Base-by-base conservation (phyloP, 1,140 invertebrate species). In the Mercenaria mercenaria region DNA sequence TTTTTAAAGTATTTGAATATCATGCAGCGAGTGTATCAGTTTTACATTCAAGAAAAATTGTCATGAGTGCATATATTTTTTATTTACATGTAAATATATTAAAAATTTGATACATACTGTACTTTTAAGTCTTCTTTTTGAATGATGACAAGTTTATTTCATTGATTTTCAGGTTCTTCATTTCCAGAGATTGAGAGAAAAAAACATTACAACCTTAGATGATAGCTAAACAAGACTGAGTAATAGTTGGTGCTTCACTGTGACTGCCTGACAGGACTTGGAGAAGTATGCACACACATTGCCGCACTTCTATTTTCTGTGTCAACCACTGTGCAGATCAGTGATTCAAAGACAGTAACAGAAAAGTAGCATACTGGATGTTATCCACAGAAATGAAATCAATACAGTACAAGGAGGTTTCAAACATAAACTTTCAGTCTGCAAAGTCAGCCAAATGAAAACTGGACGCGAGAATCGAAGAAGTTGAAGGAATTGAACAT, bases 361-460 rank as follows among this genome's bases (percentile, higher is more conserved):
- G 69, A 74, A 41, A 41, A 74, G 69, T n/a, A n/a, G 69, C 69
- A 26, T 74, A 74, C 69, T 74, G 69, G 29, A 4, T 74, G 39
- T 74, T 74, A 34, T 29, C 69, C 4, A 8, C 69, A 34, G 69
- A 23, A 3, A 37, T 6, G 4, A 74, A 74, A 74, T 8, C 29
- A 37, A 41, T 74, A 6, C 11, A 11, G 8, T 74, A 74, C 69
- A 74, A 74, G 69, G 69, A 74, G 23, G 69, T 64, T 32, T 8
- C 4, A 8, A 20, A 47, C 6, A 47, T 47, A 6, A 64, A 32
- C 61, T 64, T 64, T n/a, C 4, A 8, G 23, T 64, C 61, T 26
- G 61, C 61, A 64, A 64, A 23, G 20, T 8, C 61, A 10, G 61
- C 61, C n/a, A 64, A 64, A 32, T 15, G 20, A 32, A n/a, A 64